A percentile compares a stretch with the other conserved stretches of the same genome.
phyloP scores from a whole-genome alignment of 2,113 vertebrate genomes.

The Rhodinocichla rosea region DNA sequence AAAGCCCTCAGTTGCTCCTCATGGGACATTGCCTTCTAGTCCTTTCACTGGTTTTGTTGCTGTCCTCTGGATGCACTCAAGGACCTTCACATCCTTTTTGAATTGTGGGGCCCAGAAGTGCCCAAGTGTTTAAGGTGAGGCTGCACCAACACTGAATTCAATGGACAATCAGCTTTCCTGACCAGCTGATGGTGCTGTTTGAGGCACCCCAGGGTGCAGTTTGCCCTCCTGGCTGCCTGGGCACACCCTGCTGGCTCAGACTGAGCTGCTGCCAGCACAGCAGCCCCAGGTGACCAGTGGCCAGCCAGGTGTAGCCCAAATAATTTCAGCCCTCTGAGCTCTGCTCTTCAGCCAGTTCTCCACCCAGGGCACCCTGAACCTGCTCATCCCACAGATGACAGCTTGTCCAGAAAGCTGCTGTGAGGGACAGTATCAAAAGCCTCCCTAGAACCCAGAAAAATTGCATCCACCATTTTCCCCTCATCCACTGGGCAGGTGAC shows the following conservation, averaged over 20 bases:
- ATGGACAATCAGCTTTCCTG: background rate
- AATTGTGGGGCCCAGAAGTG: background rate
- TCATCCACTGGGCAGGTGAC: background rate
- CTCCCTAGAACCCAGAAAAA: background rate
- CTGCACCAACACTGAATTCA: background rate
- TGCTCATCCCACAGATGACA: background rate
- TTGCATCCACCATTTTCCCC: background rate
- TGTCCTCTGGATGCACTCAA: background rate
- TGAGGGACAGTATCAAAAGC: background rate
- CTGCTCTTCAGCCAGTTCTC: background rate
- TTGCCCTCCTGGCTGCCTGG: background rate
- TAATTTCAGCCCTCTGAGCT: background rate
- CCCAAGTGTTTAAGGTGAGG: background rate
- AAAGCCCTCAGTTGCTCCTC: background rate
- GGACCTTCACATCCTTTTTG: background rate
- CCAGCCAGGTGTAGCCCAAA: too few relatives aligned
- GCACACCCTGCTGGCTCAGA: background rate
- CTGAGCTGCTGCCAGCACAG: background rate
- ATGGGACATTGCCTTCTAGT: background rate
- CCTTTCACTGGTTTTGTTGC: background rate
- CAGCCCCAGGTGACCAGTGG: too few relatives aligned
- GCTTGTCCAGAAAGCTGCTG: background rate
- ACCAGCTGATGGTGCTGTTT: background rate
- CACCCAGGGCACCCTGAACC: fast-evolving
- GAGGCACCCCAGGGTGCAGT: background rate